A percentile compares a stretch with the other conserved stretches of the same genome.
Conservation (phyloP, 2,888 invertebrate species). For the Nomada fucata region DNA sequence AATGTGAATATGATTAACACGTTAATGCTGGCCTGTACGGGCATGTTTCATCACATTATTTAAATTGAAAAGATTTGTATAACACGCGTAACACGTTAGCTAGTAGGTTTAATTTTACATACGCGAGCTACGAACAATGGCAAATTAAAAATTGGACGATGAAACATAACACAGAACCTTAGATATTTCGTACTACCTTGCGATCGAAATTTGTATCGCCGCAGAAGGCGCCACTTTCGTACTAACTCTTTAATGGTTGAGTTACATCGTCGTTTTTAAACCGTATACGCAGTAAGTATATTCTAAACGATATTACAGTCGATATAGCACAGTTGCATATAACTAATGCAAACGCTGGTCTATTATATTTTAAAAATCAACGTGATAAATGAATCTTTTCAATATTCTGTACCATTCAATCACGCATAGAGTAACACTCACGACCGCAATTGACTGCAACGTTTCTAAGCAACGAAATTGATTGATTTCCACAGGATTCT, state of each 20-base stretch:
- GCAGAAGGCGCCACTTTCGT: conserved; percentile 54
- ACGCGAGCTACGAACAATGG: too few species aligned
- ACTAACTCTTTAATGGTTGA: neutral
- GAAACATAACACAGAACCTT: neutral
- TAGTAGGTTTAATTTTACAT: too few species aligned
- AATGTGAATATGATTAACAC: too few species aligned
- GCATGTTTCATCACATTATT: too few species aligned
- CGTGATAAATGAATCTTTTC: neutral
- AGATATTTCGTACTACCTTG: conserved; percentile 18
- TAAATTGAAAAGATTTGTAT: too few species aligned
- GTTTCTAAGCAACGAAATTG: conserved; percentile 80
- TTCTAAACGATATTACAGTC: neutral
- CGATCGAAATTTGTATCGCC: conserved; percentile 11
- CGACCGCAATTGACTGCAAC: conserved; percentile 74
- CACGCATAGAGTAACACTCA: conserved; percentile 39
- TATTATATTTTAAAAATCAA: neutral
- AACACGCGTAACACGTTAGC: too few species aligned
- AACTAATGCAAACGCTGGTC: neutral
- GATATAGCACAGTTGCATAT: neutral
- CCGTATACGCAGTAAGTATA: conserved; percentile 35
- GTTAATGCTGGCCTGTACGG: too few species aligned
- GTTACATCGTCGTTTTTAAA: conserved; percentile 27
- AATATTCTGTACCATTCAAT: neutral
- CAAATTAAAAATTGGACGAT: neutral
- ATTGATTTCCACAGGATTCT: conserved; percentile 70